Conservation (phyloP, 2,888 invertebrate species). For the Microctonus aethiopoides region DNA sequence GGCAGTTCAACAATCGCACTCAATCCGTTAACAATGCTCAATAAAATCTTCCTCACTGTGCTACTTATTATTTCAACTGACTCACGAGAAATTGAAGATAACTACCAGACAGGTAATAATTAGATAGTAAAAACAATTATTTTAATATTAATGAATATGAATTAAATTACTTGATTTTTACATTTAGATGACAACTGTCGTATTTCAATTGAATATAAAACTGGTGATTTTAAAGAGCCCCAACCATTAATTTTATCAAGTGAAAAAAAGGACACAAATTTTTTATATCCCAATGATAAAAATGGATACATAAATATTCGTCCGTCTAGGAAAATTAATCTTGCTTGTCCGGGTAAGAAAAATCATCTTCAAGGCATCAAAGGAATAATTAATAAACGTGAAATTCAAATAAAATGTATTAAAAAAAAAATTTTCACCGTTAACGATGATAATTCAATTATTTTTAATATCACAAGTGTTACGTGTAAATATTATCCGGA, state of each 20-base stretch:
- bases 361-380: conserved; percentile 47
- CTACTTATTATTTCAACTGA: not conserved
- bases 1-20: not conserved
- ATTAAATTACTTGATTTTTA: no score
- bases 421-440: conserved; percentile 45
- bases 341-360: conserved; percentile 54
- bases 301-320: conserved; percentile 43
- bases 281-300: conserved; percentile 48
- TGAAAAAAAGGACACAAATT: conserved; percentile 31
- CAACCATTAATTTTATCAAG: conserved; percentile 71
- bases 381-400: conserved; percentile 23
- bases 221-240: conserved; percentile 70
- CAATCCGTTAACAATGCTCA: not conserved
- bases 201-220: conserved; percentile 61
- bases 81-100: not conserved
- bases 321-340: conserved; percentile 41
- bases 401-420: conserved; percentile 45
- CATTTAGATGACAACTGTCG: conserved; percentile 61
- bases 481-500: conserved; percentile 57
- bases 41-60: not conserved
- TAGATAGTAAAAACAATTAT: no score
- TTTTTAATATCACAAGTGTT: conserved; percentile 51
- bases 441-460: conserved; percentile 13
- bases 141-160: no score
- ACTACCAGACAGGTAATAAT: no score